Evolutionary conservation across 2,888 invertebrate genomes (phyloP).

Genomic region (Periphyllus acericola): DNA sequence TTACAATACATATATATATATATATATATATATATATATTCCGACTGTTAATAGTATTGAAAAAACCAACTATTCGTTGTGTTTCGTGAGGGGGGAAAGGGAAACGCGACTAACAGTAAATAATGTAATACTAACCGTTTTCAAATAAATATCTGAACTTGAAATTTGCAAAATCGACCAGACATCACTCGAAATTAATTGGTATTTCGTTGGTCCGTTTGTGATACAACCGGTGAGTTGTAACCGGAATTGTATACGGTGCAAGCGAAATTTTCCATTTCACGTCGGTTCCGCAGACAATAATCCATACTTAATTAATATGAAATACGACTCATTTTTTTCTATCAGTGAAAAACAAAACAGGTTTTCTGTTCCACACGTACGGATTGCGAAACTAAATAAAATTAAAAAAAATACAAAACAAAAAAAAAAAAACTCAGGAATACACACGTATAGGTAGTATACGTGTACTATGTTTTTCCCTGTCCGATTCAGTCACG

Average conservation of each 20-base stretch:
- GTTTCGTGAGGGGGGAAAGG: no score
- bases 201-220: neutral
- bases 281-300: constrained; percentile 35
- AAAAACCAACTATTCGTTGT: no score
- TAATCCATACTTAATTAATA: constrained; percentile 50
- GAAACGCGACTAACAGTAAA: no score
- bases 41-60: no score
- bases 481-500: constrained; percentile 45
- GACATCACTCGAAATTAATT: neutral
- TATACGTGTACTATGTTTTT: neutral
- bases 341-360: constrained; percentile 28
- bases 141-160: neutral
- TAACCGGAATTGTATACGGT: constrained; percentile 11
- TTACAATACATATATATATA: no score
- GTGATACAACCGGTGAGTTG: neutral
- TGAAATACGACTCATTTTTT: constrained; percentile 20
- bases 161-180: neutral
- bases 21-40: no score
- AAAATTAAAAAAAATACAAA: constrained; percentile 21
- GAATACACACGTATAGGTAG: constrained; percentile 7
- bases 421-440: constrained; percentile 5
- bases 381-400: constrained; percentile 48
- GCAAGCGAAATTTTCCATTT: constrained; percentile 31
- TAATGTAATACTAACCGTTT: neutral
- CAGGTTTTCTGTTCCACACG: constrained; percentile 55